Evolutionary conservation across 1,140 invertebrate genomes (phyloP), one percentile per base, ranked within the genome.

Genomic region (Drosophila busckii): DNA sequence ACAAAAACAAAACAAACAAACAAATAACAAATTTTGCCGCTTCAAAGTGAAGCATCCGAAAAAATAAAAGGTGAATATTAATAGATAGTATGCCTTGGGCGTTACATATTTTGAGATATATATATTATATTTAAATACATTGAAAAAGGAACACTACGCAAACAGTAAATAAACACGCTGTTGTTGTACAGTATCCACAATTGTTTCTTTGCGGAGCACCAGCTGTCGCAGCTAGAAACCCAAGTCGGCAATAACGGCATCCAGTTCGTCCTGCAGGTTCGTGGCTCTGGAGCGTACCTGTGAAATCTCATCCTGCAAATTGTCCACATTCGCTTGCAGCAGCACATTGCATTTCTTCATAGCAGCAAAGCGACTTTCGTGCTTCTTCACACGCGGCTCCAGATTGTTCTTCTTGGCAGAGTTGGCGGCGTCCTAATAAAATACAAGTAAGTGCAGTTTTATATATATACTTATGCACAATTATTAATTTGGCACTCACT

Each of bases 331-430:
- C 2, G 94, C 93, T 88, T 95, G 94, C 4, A 96, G 88, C 58
- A 96, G 89, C 66, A 94, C 94, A 76, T 96, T 96, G 54, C 94
- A 94, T 83, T 96, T 96, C 87, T 94, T 95, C 63, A 95, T 88
- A 1, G 94, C 93, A 15, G 92, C 90, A 1, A 96, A 88, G 48
- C 93, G 91, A 40, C 91, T 92, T 86, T 96, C 95, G 76, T 95
- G 92, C 32, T 92, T 90, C 71, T 94, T 95, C 1, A 90, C 85
- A 31, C 90, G 88, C 58, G 86, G 89, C 19, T 89, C 87, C 6
- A 93, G 87, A 66, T 93, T 93, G 10, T 89, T 88, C 70, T 92
- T 92, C 85, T 91, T 92, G 22, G 90, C 90, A 10, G 92, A 90
- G 22, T 90, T 68, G 1, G 90, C 89, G 13, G 92, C 90, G 59